Base-by-base conservation (phyloP, 2,797 vertebrate species). In the Bryconaethiops microstoma region DNA sequence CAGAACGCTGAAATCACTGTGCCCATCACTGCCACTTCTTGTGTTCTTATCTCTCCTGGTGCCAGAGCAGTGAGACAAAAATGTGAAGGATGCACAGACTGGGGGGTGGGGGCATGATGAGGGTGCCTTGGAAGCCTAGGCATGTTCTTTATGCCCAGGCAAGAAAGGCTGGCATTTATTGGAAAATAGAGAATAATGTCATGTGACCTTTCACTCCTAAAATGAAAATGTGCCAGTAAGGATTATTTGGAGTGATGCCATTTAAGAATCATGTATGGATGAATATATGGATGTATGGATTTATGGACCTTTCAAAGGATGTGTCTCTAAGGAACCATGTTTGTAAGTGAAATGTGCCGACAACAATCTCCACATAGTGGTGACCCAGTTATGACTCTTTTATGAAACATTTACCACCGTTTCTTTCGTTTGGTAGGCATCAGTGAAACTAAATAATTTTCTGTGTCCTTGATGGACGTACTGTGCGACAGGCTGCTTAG, bases 401-500 rank as follows among this genome's bases (percentile, higher is more conserved):
- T 35, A 35, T 35, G 16, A 54, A 65, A 35, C 63, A 40, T 65
- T 65, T 39, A 39, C 17, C 4, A 65, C 29, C 14, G 21, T 50
- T 57, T 25, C 25, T 64, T 72, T 73, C 59, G 48, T 70, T 62
- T 25, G 71, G 25, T 40, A 50, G 5, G 16, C 23, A 57, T 78
- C 52, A 63, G 59, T 29, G 39, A 67, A 55, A 62, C 74, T 54
- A 45, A 73, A 67, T 82, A 67, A 45, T 62, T 60, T 68, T 81
- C 57, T 40, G 54, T 73, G 73, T 74, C 67, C 77, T 64, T 83
- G 79, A 82, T 83, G 72, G 48, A 21, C 42, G 63, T 65, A 19
- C 16, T n/a, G 4, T 39, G 25, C 88, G 90, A 90, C 87, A 88
- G 83, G 5, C 91, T 93, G 88, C 90, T 94, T 94, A 92, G 86